Conservation (phyloP, 2,113 vertebrate species). For the Prochilodus magdalenae region DNA sequence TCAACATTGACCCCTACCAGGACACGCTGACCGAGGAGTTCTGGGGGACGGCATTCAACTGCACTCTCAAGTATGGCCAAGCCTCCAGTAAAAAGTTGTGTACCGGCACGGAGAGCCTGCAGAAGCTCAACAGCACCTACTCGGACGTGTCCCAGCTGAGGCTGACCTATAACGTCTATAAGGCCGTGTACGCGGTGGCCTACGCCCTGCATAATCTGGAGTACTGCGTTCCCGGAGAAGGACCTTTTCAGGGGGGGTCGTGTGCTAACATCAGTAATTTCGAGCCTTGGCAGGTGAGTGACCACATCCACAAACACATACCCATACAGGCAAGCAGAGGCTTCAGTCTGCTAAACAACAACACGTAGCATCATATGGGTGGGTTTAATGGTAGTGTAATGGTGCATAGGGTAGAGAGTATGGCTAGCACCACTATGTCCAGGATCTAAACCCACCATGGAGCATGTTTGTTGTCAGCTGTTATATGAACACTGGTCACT, state of each 20-base stretch:
- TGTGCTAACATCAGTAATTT: slow-evolving; percentile 81
- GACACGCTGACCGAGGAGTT: slow-evolving; percentile 82
- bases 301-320: neutral
- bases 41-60: slow-evolving; percentile 85
- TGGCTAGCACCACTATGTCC: no score
- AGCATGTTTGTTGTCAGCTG: no score
- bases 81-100: slow-evolving; percentile 75
- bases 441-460: no score
- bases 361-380: no score
- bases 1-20: slow-evolving; percentile 74
- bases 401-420: no score
- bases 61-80: slow-evolving; percentile 74
- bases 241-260: slow-evolving; percentile 69
- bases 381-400: no score
- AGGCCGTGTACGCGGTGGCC: slow-evolving; percentile 84
- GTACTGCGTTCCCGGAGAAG: slow-evolving; percentile 64
- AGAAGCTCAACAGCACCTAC: slow-evolving; percentile 79
- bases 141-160: slow-evolving; percentile 84
- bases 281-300: slow-evolving; percentile 81
- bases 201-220: slow-evolving; percentile 79
- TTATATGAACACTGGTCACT: no score
- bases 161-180: slow-evolving; percentile 85
- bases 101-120: slow-evolving; percentile 76
- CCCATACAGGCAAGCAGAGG: no score
- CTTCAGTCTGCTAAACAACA: no score